Evolutionary conservation across 2,113 vertebrate species (phyloP), one percentile per base, ranked within the genome.

Genomic region (Euleptes europaea): DNA sequence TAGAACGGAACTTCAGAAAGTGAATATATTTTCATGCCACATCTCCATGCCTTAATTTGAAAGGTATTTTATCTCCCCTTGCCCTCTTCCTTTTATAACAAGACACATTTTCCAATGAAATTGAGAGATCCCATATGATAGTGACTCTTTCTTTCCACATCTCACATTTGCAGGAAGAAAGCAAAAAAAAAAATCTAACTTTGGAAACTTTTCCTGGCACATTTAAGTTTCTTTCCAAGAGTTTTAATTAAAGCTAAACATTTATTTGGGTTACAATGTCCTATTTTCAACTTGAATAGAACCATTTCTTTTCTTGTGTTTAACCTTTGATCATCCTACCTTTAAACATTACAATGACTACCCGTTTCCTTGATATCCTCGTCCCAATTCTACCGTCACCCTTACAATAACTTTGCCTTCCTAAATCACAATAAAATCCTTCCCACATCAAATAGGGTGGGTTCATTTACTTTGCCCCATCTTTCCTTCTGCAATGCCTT

Each of bases 311-410:
- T 91, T 91, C 87, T 92, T 92, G 69, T 94, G 1, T 82, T 89
- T 94, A 92, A 94, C 86, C 84, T 94, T 92, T 94, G 91, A 94
- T 94, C 89, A 91, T 76, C 75, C 82, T 93, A 86, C 83, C 84
- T 94, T 93, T 90, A 86, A 94, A 88, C 89, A 92, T 80, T 14
- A 10, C 47, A 74, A 4, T n/a, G 81, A 71, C 77, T 67, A 76
- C 4, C 69, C 33, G 21, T 38, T 57, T 87, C 51, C 84, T 60
- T 82, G 49, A 71, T 79, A 65, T 87, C 83, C 83, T 88, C 42
- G 78, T 85, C 89, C 87, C 86, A 92, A 11, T 92, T 92, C 75
- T 92, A 40, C 77, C 3, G 0, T 0, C 66, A 26, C 10, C 79
- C 74, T 89, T 90, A 84, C 0, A n/a, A 0, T 89, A 92, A 93